Evolutionary conservation across 2,888 invertebrate species (phyloP), one percentile per base, ranked within the genome.

Genomic region (Drosophila yooni): DNA sequence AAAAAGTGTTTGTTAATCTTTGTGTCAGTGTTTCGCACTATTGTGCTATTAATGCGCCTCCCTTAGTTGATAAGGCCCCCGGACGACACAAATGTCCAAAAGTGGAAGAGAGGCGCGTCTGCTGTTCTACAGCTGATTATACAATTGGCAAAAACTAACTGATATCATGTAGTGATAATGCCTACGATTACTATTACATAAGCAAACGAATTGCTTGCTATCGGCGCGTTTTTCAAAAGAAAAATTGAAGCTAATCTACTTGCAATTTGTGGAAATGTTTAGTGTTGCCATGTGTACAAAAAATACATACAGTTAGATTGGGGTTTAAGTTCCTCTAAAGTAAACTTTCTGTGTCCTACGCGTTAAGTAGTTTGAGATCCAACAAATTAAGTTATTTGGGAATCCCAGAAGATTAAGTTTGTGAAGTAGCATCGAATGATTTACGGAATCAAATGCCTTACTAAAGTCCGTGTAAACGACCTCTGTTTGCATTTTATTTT

Each of bases 121-220:
- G 27, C 36, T 46, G n/a, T 8, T 46, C 36, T 61, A 67, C 86
- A 85, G 90, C 88, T 89, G 90, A 88, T 85, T 89, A 89, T 89
- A 85, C 85, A 85, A 85, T 80, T 67, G 34, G 25, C 15, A 25
- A 46, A 46, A 59, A 68, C 67, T 61, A 71, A 66, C 66, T 58
- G 53, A 43, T 78, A 46, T 36, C 51, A 36, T 27, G 58, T 66
- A 64, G 59, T 62, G 34, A 46, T 29, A 46, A 51, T 50, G 4
- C 15, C 15, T 15, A 46, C 21, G 15, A 15, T 43, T 21, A 21
- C 8, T 31, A 62, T 85, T 83, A 62, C 63, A 86, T 83, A 88
- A 83, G 56, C 48, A 21, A 21, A 54, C 33, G 40, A 48, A 50
- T 33, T 61, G 46, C 2, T 33, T 61, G 50, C 2, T 48, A 11